Evolutionary conservation across 2,888 invertebrate genomes (phyloP), one percentile per base, ranked within the genome.

Genomic region (Dicyrtomina minuta): DNA sequence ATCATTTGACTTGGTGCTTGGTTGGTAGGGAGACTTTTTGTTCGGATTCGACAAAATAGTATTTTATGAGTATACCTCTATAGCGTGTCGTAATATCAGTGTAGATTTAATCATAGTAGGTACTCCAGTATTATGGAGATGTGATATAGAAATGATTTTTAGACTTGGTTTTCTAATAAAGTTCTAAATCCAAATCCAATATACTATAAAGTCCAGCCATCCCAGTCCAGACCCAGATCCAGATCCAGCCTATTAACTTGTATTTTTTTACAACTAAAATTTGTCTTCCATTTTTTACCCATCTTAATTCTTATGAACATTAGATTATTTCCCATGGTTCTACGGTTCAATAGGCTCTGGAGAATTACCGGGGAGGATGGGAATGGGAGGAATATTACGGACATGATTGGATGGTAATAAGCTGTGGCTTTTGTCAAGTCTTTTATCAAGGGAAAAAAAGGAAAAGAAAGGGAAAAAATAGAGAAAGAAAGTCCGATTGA

Each of bases 401-500:
- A 46, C 33, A 33, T 33, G 33, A 33, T 33, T 33, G 33, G 8
- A 33, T 33, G 33, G 33, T 33, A 33, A 33, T 33, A 33, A 33
- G 33, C 33, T 33, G 33, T 5, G 33, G 4, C 33, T 33, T 33
- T 33, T 33, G 33, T 33, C 33, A 33, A 33, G 33, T 33, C 33
- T 33, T 33, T 33, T 26, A 55, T 26, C 17, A 27, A 43, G 43
- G 22, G 43, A 41, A 22, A 60, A 22, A 20, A 60, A 17, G 22
- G 41, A 60, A 24, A 60, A 44, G 20, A 33, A 33, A 33, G 8
- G 33, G 8, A 33, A 33, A 8, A 33, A 33, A 33, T 3, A 33
- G 33, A 33, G 33, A 33, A 41, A 58, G 58, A 58, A 33, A 33
- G 22, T 58, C n/a, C 17, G 22, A 58, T 58, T 51, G 49, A 39